Base-by-base conservation (phyloP, 2,888 invertebrate genomes). In the Dryobota labecula region DNA sequence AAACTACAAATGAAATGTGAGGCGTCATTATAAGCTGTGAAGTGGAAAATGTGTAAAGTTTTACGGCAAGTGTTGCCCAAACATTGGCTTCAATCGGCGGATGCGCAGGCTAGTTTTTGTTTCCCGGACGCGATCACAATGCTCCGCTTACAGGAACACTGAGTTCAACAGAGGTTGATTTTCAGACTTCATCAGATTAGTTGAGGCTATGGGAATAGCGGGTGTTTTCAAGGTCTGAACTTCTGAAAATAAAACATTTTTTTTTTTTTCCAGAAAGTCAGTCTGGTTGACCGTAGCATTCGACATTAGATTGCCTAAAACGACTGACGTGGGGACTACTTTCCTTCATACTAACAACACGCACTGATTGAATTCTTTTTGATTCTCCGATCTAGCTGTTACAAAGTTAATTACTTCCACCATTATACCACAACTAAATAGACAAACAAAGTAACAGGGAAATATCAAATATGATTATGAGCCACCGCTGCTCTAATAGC, bases 81-180 rank as follows among this genome's bases (percentile, higher is more conserved):
- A 83, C 81, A 84, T 66, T 82, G 51, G 60, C 54, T 76, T 87
- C 80, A 89, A 90, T 89, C 70, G 78, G 72, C 90, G 91, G 92
- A 92, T 90, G 89, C 83, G 80, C 72, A 76, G 76, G 60, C 83
- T 73, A 84, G 84, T 86, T 88, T 87, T 87, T 84, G 76, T 84
- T 87, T 86, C 83, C 84, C 87, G 85, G 86, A 88, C 82, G 79
- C 71, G 70, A 49, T 72, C 61, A 76, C 78, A 84, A 76, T 80
- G 83, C 62, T 64, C 49, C 65, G 73, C 64, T 84, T 78, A 84
- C 84, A 86, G 84, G 76, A 69, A 73, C 65, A 30, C 38, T 1
- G 78, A 86, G 91, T 90, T 92, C 91, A 91, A 88, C 77, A 58
- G 86, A 90, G 90, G 89, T 90, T 90, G 89, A 88, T 90, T 91